Percentiles rank a stretch among this genome's conserved stretches.
Evolutionary conservation across 2,113 vertebrate species (phyloP).

Genomic region (Ammodytes dubius): DNA sequence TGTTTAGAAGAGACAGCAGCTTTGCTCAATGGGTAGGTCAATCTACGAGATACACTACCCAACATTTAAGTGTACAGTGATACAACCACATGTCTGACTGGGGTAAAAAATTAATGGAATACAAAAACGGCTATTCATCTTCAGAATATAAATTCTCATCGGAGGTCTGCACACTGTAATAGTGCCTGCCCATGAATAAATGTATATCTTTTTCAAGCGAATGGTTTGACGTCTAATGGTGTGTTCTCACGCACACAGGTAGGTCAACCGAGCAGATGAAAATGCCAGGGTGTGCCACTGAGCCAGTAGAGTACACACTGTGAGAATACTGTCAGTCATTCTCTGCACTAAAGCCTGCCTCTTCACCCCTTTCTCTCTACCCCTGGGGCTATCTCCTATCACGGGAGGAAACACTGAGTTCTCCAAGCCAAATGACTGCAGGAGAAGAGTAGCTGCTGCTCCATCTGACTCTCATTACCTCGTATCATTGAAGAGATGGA

Average conservation of each 20-base stretch:
- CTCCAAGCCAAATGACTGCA: constrained; percentile 53
- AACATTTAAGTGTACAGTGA: neutral
- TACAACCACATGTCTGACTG: neutral
- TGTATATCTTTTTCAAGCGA: neutral
- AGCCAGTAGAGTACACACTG: constrained; percentile 28
- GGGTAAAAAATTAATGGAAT: neutral
- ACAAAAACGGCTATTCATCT: neutral
- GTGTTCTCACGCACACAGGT: neutral
- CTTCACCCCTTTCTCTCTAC: constrained; percentile 27
- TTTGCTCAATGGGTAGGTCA: constrained; percentile 18
- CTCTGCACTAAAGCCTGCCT: neutral
- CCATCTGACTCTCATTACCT: constrained; percentile 52
- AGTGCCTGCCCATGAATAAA: neutral
- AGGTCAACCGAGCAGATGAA: constrained; percentile 18
- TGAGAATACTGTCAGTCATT: constrained; percentile 49
- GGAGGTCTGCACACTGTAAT: neutral
- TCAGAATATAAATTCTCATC: neutral
- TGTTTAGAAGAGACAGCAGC: constrained; percentile 10
- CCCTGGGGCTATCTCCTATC: constrained; percentile 57
- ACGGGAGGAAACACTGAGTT: constrained; percentile 37
- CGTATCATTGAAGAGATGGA: constrained; percentile 33
- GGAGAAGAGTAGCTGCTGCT: constrained; percentile 18
- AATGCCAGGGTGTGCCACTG: constrained; percentile 26
- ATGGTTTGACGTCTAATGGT: neutral
- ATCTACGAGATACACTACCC: constrained; percentile 11